A percentile compares a stretch with the other conserved stretches of the same genome.
These are phyloP conservation scores for Pardalotus punctatus DNA, from an alignment of 2,113 vertebrate species.

Conservation along the genomic window DNA sequence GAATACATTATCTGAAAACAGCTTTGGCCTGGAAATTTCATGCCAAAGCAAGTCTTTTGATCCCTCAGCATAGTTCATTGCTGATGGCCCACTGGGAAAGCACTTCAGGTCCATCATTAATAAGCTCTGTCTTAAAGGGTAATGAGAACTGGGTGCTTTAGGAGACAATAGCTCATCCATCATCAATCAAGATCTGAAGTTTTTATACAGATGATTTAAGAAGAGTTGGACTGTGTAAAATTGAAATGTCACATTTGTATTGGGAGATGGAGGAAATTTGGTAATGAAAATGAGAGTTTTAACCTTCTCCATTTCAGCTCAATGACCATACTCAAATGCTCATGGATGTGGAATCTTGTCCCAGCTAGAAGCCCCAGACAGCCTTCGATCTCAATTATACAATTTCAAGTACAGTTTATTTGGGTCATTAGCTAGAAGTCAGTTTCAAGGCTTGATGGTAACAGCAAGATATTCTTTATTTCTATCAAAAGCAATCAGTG, in stretches of 20 bases:
- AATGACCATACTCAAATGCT: constrained; percentile 71
- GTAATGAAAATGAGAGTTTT: constrained; percentile 79
- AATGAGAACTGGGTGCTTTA: constrained; percentile 71
- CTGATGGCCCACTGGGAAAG: constrained; percentile 66
- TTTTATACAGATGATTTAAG: constrained; percentile 81
- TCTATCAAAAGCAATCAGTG: not conserved
- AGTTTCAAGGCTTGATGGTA: constrained; percentile 35
- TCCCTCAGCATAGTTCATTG: constrained; percentile 58
- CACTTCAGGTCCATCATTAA: constrained; percentile 74
- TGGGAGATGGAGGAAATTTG: constrained; percentile 61
- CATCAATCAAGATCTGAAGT: constrained; percentile 78
- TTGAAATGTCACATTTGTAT: constrained; percentile 82
- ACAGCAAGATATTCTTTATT: constrained; percentile 45
- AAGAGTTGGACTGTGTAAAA: constrained; percentile 77
- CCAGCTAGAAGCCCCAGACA: constrained; percentile 28
- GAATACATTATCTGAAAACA: constrained; percentile 20
- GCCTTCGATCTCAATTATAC: constrained; percentile 55
- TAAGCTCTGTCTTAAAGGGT: constrained; percentile 72
- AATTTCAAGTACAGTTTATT: constrained; percentile 64
- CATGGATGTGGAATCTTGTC: constrained; percentile 57
- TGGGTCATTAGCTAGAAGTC: constrained; percentile 61
- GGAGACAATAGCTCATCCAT: constrained; percentile 78
- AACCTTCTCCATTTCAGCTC: constrained; percentile 77
- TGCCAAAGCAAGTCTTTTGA: constrained; percentile 54
- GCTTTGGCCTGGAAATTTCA: constrained; percentile 56